These are phyloP conservation scores for Barbus barbus DNA, from an alignment of 2,113 vertebrate genomes.

Conservation along the genomic window DNA sequence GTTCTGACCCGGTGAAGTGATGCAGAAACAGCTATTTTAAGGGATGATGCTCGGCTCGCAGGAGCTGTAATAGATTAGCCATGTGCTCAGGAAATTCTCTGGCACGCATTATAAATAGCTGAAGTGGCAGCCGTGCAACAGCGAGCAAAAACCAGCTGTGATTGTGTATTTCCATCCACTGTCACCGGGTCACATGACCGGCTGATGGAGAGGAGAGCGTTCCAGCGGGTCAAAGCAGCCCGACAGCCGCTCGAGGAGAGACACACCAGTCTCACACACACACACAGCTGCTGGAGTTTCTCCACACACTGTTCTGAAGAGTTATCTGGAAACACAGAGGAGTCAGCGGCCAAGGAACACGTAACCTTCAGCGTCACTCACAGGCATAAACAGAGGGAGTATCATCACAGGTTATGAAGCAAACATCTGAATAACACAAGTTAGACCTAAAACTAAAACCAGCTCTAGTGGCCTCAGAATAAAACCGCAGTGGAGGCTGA, in stretches of 20 bases:
- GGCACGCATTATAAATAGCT: constrained; percentile 59
- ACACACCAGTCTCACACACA: not conserved
- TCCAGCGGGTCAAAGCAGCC: constrained; percentile 18
- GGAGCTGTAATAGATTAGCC: constrained; percentile 48
- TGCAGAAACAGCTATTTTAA: constrained; percentile 52
- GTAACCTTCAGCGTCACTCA: not conserved
- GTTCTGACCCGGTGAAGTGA: constrained; percentile 15
- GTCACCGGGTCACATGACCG: constrained; percentile 60
- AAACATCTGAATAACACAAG: not conserved
- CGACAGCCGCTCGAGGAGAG: not conserved
- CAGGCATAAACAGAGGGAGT: not conserved
- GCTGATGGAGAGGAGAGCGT: constrained; percentile 4
- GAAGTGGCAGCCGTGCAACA: constrained; percentile 37
- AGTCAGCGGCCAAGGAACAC: not conserved
- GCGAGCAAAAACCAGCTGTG: constrained; percentile 37
- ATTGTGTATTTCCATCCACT: constrained; percentile 63
- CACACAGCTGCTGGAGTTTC: constrained; percentile 16
- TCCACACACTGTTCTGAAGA: constrained; percentile 26
- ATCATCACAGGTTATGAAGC: not conserved
- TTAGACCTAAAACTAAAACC: not conserved
- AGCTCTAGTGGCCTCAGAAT: too few relatives aligned
- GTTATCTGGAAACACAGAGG: constrained; percentile 41
- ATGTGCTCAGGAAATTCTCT: constrained; percentile 54
- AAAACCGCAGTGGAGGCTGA: too few relatives aligned
- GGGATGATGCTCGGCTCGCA: constrained; percentile 47